Evolutionary conservation across 2,113 vertebrate species (phyloP).

Genomic region (Genyomyrus donnyi): DNA sequence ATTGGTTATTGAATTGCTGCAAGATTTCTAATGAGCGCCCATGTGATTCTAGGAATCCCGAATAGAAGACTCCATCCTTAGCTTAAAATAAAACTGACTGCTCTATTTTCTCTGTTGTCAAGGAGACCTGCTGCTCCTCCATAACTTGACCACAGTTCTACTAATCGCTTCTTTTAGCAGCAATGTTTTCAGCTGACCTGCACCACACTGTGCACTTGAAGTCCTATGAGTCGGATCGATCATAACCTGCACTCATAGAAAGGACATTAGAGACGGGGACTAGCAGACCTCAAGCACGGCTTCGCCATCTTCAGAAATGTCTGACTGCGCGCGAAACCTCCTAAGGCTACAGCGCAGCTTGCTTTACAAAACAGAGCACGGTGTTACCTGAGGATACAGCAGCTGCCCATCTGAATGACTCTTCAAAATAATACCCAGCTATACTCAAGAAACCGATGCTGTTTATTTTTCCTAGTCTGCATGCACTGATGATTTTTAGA

Average conservation of each 20-base stretch:
- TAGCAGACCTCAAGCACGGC: not conserved
- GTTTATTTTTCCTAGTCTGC: not conserved
- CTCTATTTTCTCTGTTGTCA: not conserved
- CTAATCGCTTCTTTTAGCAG: not conserved
- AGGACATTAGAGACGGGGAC: not conserved
- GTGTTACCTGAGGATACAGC: not conserved
- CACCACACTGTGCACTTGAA: not conserved
- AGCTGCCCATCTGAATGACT: not conserved
- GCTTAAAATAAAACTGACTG: not conserved
- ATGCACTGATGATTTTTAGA: not conserved
- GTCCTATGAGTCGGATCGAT: not conserved
- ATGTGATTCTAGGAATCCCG: not conserved
- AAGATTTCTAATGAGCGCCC: not conserved
- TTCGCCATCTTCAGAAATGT: not conserved
- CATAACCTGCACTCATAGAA: not conserved
- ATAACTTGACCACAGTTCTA: not conserved
- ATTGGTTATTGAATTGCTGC: not conserved
- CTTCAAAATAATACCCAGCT: not conserved
- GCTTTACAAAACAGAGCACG: not conserved
- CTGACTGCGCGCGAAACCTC: not conserved
- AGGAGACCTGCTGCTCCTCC: not conserved
- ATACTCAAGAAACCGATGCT: not conserved
- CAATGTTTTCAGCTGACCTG: not conserved
- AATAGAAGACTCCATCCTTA: not conserved
- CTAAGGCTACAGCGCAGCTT: not conserved